Conservation (phyloP, 1,140 invertebrate genomes). For the Dinoponera quadriceps region DNA sequence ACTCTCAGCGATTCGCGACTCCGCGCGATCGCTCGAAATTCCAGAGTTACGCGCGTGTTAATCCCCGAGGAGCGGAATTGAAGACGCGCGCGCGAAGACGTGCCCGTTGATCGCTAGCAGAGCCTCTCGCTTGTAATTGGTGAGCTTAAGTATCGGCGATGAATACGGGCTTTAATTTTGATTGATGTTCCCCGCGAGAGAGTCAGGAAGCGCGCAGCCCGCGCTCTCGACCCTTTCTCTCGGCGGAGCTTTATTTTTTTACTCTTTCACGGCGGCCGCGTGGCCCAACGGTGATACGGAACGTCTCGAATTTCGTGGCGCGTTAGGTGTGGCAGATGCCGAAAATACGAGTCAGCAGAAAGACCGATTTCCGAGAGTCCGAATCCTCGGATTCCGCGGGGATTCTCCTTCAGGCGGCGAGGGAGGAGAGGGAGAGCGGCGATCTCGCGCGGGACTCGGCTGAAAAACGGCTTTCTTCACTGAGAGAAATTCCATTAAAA, state of each 20-base stretch:
- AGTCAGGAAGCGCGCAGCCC: conserved; percentile 28
- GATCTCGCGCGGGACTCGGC: too few species aligned
- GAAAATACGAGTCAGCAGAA: conserved; percentile 50
- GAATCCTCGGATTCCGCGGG: not conserved
- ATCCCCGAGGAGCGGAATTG: not conserved
- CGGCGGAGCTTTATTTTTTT: conserved; percentile 14
- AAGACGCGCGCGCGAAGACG: conserved; percentile 2
- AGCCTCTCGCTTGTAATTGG: conserved; percentile 49
- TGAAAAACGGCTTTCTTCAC: too few species aligned
- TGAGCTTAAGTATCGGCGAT: conserved; percentile 37
- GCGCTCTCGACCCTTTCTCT: conserved; percentile 7
- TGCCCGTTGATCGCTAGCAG: conserved; percentile 30
- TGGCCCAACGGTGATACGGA: not conserved
- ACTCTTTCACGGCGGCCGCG: conserved; percentile 15
- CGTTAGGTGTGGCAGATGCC: conserved; percentile 46
- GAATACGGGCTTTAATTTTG: conserved; percentile 68
- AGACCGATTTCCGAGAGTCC: conserved; percentile 9
- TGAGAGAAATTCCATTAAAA: too few species aligned
- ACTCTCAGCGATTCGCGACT: not conserved
- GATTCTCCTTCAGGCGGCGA: too few species aligned
- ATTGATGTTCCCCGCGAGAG: conserved; percentile 60
- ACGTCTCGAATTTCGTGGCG: conserved; percentile 50
- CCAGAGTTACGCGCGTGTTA: conserved; percentile 14
- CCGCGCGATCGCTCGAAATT: conserved; percentile 8
- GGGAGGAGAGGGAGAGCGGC: too few species aligned